A percentile compares a stretch with the other conserved stretches of the same genome.
Evolutionary conservation across 2,888 invertebrate species (phyloP).

Genomic region (Ophonus ardosiacus): DNA sequence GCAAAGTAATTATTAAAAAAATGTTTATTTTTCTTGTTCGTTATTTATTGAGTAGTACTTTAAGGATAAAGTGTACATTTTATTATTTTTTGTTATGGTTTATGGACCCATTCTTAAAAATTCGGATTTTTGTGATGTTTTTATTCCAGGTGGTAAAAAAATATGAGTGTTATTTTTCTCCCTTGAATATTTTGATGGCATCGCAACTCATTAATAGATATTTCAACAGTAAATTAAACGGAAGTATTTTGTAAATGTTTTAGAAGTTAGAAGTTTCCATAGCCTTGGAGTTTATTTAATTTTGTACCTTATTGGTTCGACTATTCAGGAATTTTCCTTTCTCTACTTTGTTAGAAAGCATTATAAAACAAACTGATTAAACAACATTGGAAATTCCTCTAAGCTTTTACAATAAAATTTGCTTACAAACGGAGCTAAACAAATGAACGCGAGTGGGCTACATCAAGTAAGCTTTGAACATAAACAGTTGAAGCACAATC

Average conservation of each 20-base stretch:
- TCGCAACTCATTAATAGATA: too few relatives aligned
- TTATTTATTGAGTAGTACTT: too few relatives aligned
- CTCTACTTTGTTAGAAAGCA: neutral
- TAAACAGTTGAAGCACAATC: neutral
- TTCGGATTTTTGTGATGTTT: too few relatives aligned
- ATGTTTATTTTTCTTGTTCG: too few relatives aligned
- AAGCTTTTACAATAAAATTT: neutral
- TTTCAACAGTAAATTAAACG: too few relatives aligned
- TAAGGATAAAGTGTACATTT: too few relatives aligned
- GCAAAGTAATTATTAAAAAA: too few relatives aligned
- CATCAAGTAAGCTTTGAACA: neutral
- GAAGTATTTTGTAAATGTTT: neutral
- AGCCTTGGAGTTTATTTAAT: neutral
- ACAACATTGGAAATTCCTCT: neutral
- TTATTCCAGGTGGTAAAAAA: too few relatives aligned
- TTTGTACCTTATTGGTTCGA: neutral
- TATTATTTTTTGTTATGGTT: too few relatives aligned
- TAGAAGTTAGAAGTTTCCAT: neutral
- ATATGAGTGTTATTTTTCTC: too few relatives aligned
- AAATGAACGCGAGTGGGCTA: neutral
- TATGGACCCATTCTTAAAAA: too few relatives aligned
- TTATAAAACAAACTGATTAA: neutral
- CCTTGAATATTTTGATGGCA: too few relatives aligned
- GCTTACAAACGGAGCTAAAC: neutral
- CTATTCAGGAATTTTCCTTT: neutral